phyloP scores from a whole-genome alignment of 2,888 invertebrate species.

The Ellobium chinense region DNA sequence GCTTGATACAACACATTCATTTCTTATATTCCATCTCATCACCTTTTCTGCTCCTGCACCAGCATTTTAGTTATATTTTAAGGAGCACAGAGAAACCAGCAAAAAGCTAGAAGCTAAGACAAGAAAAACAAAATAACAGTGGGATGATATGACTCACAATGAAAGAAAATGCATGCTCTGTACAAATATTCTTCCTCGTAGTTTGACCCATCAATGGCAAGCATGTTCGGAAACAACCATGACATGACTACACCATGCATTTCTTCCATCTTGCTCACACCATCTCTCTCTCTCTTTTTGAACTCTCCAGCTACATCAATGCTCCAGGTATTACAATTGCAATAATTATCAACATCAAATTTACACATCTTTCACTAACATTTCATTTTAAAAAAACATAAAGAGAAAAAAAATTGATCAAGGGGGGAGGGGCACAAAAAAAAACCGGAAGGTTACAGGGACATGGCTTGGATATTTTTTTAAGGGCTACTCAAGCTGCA shows the following conservation, averaged over 20 bases:
- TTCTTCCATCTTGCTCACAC: neutral
- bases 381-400: neutral
- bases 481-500: too few species aligned
- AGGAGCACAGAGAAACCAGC: too few species aligned
- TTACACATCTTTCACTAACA: conserved; percentile 31
- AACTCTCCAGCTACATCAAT: neutral
- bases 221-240: neutral
- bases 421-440: too few species aligned
- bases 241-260: neutral
- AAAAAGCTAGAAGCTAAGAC: too few species aligned
- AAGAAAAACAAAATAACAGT: neutral
- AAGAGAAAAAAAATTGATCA: too few species aligned
- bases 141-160: neutral
- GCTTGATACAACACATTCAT: too few species aligned
- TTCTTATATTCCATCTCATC: too few species aligned
- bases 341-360: conserved; percentile 22
- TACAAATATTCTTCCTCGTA: neutral
- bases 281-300: conserved; percentile 11
- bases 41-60: too few species aligned
- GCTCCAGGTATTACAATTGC: neutral
- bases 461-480: too few species aligned
- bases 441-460: too few species aligned
- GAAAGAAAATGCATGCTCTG: neutral
- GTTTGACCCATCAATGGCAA: neutral
- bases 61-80: too few species aligned